A percentile compares a stretch with the other conserved stretches of the same genome.
Conservation (phyloP, 2,113 vertebrate species). For the Oryctolagus cuniculus region DNA sequence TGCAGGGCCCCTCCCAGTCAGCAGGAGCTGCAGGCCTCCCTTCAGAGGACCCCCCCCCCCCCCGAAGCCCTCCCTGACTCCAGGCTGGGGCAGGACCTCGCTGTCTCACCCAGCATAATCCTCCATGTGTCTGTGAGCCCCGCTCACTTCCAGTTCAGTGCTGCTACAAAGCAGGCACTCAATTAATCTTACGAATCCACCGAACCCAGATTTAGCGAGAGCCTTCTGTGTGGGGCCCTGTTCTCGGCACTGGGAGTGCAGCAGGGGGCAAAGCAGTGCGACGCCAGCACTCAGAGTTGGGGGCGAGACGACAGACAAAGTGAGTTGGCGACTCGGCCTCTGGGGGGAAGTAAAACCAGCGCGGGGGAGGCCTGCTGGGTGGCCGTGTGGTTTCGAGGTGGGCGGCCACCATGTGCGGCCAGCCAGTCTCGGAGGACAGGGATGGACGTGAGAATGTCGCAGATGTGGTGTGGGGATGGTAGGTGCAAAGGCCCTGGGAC, state of each 20-base stretch:
- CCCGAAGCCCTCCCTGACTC: neutral
- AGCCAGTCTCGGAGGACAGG: neutral
- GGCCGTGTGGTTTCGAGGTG: neutral
- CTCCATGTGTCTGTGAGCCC: neutral
- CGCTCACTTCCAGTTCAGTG: neutral
- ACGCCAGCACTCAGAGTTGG: neutral
- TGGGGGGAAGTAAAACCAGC: neutral
- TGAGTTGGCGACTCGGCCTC: neutral
- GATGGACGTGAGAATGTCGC: neutral
- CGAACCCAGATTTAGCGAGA: too few relatives aligned
- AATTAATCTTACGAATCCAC: neutral
- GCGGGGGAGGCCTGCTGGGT: too few relatives aligned
- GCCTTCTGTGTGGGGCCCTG: neutral
- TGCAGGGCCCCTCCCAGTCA: neutral
- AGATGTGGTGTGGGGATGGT: neutral
- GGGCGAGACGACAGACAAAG: neutral
- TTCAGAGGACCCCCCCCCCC: neutral
- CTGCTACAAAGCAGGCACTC: neutral
- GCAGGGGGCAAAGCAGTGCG: neutral
- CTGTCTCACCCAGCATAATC: neutral
- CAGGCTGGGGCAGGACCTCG: neutral
- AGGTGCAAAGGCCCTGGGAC: slow-evolving; percentile 48
- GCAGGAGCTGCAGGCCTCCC: neutral
- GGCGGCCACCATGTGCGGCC: neutral
- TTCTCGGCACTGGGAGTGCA: neutral